Conservation (phyloP, 2,888 invertebrate species). For the Scaptomyza polygonia region DNA sequence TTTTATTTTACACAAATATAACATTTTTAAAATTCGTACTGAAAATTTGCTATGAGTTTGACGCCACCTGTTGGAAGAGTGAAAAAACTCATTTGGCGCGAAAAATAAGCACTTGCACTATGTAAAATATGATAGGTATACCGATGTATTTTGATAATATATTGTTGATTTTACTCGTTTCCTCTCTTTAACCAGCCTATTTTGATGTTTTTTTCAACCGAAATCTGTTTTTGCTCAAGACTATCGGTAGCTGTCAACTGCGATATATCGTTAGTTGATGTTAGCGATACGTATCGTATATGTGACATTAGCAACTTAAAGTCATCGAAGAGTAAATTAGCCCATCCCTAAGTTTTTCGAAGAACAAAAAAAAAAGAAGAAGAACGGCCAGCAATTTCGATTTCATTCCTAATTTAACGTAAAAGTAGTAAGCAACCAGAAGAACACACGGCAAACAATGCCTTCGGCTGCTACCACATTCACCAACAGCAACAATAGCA, state of each 20-base stretch:
- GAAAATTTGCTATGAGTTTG: neutral
- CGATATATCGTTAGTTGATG: neutral
- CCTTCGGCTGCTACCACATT: conserved; percentile 75
- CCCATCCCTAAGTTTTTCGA: conserved; percentile 58
- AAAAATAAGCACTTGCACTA: neutral
- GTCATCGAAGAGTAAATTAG: conserved; percentile 11
- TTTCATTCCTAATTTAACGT: conserved; percentile 72
- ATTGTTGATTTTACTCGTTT: neutral
- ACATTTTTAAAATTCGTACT: neutral
- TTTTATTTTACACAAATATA: neutral
- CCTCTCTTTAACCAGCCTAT: neutral
- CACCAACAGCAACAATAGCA: conserved; percentile 72
- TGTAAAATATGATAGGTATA: neutral
- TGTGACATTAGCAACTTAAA: neutral
- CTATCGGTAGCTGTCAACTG: neutral
- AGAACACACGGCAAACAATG: conserved; percentile 76
- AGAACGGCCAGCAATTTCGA: conserved; percentile 66
- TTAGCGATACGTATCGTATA: conserved; percentile 3
- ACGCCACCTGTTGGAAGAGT: conserved; percentile 7
- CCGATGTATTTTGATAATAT: neutral
- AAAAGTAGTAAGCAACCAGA: conserved; percentile 68
- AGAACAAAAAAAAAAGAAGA: conserved; percentile 62
- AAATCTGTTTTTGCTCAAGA: neutral
- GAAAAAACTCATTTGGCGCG: conserved; percentile 1
- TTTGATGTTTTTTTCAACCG: neutral